Conservation (phyloP, 1,140 invertebrate species). For the Pseudobourletiella spinata region DNA sequence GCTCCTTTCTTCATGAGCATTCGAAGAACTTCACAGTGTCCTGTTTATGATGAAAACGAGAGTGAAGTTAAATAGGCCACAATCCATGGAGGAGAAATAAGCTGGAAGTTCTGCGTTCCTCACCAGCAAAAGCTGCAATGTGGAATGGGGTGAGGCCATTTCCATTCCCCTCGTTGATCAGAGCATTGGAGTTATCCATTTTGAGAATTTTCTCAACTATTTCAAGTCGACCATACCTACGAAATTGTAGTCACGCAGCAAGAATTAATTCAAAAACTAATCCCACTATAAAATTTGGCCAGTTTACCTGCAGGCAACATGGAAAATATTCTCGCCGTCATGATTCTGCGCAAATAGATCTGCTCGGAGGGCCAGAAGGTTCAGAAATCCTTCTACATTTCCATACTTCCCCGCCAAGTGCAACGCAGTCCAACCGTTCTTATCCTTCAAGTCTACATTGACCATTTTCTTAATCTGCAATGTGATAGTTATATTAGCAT, state of each 20-base stretch:
- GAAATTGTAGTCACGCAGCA: no score
- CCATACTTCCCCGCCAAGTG: constrained; percentile 64
- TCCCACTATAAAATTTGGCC: no score
- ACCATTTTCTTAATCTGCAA: neutral
- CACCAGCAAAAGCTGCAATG: constrained; percentile 66
- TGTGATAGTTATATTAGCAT: no score
- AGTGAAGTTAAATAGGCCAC: no score
- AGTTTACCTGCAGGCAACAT: constrained; percentile 74
- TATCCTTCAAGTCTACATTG: constrained; percentile 68
- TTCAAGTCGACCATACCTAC: constrained; percentile 74
- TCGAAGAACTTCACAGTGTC: no score
- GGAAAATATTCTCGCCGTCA: constrained; percentile 76
- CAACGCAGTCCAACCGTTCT: constrained; percentile 70
- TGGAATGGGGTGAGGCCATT: constrained; percentile 67
- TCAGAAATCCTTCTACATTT: constrained; percentile 66
- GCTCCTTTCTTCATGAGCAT: no score
- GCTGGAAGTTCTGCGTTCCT: no score
- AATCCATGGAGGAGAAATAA: no score
- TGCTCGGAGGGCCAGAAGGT: constrained; percentile 68
- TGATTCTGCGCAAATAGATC: constrained; percentile 77
- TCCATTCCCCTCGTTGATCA: constrained; percentile 74
- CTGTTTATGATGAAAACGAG: no score
- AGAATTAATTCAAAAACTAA: no score
- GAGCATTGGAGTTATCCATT: constrained; percentile 68
- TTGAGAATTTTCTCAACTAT: constrained; percentile 68